phyloP scores from a whole-genome alignment of 2,888 invertebrate species.

The Bombylius major region DNA sequence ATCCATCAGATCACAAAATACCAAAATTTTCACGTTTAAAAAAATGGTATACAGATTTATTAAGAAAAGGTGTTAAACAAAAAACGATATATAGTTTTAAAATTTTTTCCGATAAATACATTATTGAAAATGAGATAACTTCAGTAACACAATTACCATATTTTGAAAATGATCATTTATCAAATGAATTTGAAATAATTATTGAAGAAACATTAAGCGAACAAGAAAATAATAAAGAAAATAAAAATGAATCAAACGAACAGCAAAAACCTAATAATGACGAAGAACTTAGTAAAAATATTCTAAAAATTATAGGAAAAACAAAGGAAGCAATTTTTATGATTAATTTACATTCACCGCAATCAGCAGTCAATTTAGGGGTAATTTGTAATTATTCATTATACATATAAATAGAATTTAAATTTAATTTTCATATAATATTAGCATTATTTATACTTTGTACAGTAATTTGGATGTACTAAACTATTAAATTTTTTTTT shows the following conservation, averaged over 20 bases:
- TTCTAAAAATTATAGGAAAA: constrained; percentile 98
- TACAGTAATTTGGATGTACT: too few relatives aligned
- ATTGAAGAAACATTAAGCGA: constrained; percentile 96
- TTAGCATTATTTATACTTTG: too few relatives aligned
- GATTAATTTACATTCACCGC: constrained; percentile 90
- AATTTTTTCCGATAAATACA: constrained; percentile 88
- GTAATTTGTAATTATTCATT: constrained; percentile 37
- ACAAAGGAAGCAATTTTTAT: constrained; percentile 99
- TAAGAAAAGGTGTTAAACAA: constrained; percentile 97
- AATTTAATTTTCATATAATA: too few relatives aligned
- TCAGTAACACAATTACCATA: constrained; percentile 94
- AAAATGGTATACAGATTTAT: constrained; percentile 99
- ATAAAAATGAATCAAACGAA: constrained; percentile 90
- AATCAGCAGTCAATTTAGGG: constrained; percentile 80
- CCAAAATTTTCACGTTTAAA: constrained; percentile 98
- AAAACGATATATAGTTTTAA: constrained; percentile 98
- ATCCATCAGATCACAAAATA: constrained; percentile 98
- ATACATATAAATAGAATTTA: too few relatives aligned
- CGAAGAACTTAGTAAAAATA: constrained; percentile 91
- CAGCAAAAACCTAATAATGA: constrained; percentile 72
- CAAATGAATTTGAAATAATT: constrained; percentile 96
- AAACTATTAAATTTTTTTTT: neutral
- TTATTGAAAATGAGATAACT: constrained; percentile 91
- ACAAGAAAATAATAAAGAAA: constrained; percentile 93
- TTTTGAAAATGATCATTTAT: constrained; percentile 99